Evolutionary conservation across 2,797 vertebrate species (phyloP), one percentile per base, ranked within the genome.

Genomic region (Lagorchestes hirsutus): DNA sequence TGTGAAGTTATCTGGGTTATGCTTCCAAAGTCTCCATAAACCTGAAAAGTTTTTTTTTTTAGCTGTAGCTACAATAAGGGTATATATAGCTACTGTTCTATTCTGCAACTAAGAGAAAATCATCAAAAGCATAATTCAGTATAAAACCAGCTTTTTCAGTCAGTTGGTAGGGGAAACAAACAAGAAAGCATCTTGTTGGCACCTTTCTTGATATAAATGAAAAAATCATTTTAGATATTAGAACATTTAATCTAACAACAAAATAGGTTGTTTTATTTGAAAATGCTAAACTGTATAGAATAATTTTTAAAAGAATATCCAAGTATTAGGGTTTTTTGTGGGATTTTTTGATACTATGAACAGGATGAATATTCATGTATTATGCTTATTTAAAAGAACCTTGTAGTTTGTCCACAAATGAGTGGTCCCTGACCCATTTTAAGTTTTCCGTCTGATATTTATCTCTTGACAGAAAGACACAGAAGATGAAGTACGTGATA

Each of bases 401-500:
- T 58, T 67, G 55, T 9, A 1, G 95, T 96, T 13, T 13, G 74
- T 58, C 91, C 91, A 1, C 46, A 94, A 52, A 94, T 50, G 93
- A 56, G 1, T 55, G 90, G 55, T 28, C n/a, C 0, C 62, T 50
- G 29, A 67, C 56, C 1, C 28, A 13, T 91, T 91, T 1, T 90
- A 50, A 96, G 95, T 95, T 52, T 96, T 92, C 94, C n/a, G 93
- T 94, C 87, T 93, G 57, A 98, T 93, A 95, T 98, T 58, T 98
- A 24, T 98, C 96, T 98, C 94, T 98, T 98, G 96, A 98, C 99
- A 99, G 99, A 99, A 99, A 99, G 99, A 99, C 97, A 99, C 99
- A 0, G 99, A 99, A 98, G 99, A 99, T 56, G 99, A 99, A 98
- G 99, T 99, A n/a, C 98, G 99, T 97, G 99, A 99, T 97, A 99